phyloP scores from a whole-genome alignment of 2,797 vertebrate species.

The Crocidura indochinensis region DNA sequence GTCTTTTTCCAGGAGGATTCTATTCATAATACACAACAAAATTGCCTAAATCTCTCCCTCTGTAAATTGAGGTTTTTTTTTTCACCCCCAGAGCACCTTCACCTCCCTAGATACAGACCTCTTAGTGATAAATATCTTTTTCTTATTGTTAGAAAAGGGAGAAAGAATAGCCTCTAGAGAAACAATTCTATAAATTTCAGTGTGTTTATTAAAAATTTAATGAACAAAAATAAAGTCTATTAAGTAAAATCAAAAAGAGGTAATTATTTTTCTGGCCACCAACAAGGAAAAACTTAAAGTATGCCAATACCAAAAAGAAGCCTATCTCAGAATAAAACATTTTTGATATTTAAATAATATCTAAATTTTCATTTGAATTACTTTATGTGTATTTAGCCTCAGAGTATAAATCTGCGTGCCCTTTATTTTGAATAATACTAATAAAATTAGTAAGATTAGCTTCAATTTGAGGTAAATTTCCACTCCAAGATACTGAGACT shows the following conservation, averaged over 20 bases:
- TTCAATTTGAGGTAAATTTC: slow-evolving; percentile 19
- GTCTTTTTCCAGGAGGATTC: not conserved
- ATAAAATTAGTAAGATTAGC: slow-evolving; percentile 8
- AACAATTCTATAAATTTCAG: not conserved
- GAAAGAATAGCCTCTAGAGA: not conserved
- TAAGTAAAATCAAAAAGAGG: slow-evolving; percentile 17
- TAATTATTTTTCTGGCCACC: not conserved
- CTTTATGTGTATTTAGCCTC: not conserved
- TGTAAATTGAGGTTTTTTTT: not conserved
- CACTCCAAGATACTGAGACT: not conserved
- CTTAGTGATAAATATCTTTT: not conserved
- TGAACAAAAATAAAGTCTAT: not conserved
- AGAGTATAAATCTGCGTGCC: not conserved
- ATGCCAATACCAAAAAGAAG: not conserved
- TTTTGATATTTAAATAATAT: not conserved
- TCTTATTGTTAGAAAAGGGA: not conserved
- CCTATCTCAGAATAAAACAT: not conserved
- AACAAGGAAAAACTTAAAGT: not conserved
- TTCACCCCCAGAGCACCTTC: not conserved
- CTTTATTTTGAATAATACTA: not conserved
- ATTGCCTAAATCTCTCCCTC: not conserved
- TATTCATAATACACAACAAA: not conserved
- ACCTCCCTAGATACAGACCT: not conserved
- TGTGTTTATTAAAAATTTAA: not conserved
- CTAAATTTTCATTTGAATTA: not conserved